Evolutionary conservation across 2,797 vertebrate species (phyloP).

Genomic region (Dermochelys coriacea): DNA sequence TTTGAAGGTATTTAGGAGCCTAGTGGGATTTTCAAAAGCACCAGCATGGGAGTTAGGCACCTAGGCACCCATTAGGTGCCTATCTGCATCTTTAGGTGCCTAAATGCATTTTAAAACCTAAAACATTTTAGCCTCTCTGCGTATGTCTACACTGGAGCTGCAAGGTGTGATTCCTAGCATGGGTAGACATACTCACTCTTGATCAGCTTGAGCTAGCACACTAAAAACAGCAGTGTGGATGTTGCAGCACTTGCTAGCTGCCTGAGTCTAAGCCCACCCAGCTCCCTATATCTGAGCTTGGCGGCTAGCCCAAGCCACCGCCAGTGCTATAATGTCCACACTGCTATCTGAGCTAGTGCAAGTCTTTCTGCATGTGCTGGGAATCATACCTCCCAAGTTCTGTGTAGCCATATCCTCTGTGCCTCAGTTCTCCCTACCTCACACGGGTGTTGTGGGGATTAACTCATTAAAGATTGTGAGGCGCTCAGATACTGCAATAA

Average conservation of each 20-base stretch:
- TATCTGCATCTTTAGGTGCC: neutral
- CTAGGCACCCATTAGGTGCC: neutral
- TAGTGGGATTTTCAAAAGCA: neutral
- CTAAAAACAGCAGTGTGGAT: neutral
- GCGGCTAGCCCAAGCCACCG: neutral
- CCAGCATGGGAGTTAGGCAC: neutral
- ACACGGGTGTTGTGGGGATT: too few species aligned
- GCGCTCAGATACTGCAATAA: neutral
- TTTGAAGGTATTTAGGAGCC: neutral
- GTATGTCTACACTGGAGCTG: too few species aligned
- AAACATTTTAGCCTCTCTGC: neutral
- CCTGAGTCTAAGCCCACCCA: neutral
- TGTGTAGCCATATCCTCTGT: too few species aligned
- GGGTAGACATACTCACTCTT: neutral
- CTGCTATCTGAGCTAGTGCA: too few species aligned
- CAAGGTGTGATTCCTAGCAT: neutral
- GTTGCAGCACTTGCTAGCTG: neutral
- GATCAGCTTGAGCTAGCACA: neutral
- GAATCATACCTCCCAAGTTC: too few species aligned
- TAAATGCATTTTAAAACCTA: neutral
- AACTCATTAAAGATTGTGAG: too few species aligned
- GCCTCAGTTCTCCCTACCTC: too few species aligned
- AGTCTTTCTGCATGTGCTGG: too few species aligned
- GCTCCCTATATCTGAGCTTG: too few species aligned
- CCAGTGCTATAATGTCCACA: too few species aligned